Evolutionary conservation across 2,888 invertebrate genomes (phyloP).

Genomic region (Mythimna pallens): DNA sequence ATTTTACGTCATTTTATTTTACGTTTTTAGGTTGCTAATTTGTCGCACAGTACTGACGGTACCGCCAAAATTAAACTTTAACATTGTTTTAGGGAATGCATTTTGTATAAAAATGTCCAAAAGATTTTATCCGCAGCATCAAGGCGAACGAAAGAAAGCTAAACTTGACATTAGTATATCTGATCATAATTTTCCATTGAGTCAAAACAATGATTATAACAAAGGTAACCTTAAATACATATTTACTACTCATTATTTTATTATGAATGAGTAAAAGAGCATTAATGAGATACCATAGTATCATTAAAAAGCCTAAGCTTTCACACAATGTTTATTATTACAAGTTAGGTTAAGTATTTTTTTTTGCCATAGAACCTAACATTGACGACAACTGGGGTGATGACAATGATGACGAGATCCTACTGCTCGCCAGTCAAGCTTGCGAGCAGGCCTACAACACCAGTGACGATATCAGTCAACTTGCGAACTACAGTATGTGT

Average conservation of each 20-base stretch:
- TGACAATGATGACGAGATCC: constrained; percentile 87
- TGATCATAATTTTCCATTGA: constrained; percentile 86
- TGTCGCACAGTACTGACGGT: neutral
- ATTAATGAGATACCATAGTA: neutral
- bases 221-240: constrained; percentile 72
- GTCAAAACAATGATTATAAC: constrained; percentile 78
- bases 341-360: constrained; percentile 34
- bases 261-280: neutral
- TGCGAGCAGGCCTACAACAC: constrained; percentile 82
- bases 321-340: neutral
- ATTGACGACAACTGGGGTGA: constrained; percentile 83
- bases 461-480: constrained; percentile 67
- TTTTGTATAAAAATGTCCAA: constrained; percentile 80
- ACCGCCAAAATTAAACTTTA: constrained; percentile 68
- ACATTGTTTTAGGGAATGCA: constrained; percentile 40
- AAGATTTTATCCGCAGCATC: constrained; percentile 79
- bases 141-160: constrained; percentile 83
- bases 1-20: constrained; percentile 2
- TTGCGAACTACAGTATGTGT: constrained; percentile 83
- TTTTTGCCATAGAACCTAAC: constrained; percentile 63
- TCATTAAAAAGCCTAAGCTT: neutral
- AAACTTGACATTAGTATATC: constrained; percentile 84
- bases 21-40: constrained; percentile 26
- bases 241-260: neutral
- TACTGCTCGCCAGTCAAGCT: constrained; percentile 86